Evolutionary conservation across 1,140 invertebrate species (phyloP), one percentile per base, ranked within the genome.

Genomic region (Leptinotarsa texana): DNA sequence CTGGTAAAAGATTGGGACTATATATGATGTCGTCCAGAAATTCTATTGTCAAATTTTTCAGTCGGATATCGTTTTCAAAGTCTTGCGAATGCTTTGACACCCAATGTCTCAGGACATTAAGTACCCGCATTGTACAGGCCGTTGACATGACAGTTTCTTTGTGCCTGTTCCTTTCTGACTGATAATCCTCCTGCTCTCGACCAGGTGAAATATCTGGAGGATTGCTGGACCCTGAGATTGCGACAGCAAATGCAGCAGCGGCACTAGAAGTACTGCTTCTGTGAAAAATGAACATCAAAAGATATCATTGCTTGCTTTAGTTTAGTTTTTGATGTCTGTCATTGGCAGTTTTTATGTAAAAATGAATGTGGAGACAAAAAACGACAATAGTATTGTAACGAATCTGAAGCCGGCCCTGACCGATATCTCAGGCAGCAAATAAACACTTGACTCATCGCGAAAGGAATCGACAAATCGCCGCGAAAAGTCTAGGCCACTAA

Each of bases 191-290:
- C 72, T 75, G n/a, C 47, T 77, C 62, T n/a, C 72, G 68, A 18
- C 80, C 76, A 70, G 85, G 79, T 72, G 83, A 83, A 49, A 86
- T 85, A 82, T 93, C 91, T 0, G 92, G 86, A 2, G 93, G 93
- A 82, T 95, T 95, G 69, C 92, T 94, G 1, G 93, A 94, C 0
- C 93, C 96, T 8, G 95, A 96, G 0, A 95, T 97, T 1, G 95
- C 96, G 13, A 95, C 95, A 6, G 96, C 96, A 87, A 97, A 98
- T 1, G 96, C 96, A 18, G 93, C 92, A 15, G 95, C 94, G 17
- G 96, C 95, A 24, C 93, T 93, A 1, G 95, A 95, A 13, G 93
- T 96, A 84, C 95, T 96, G 81, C 94, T 96, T 88, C 95, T 96
- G 85, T 71, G 84, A 83, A 78, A 80, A 77, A 77, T 57, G 1